Evolutionary conservation across 2,797 vertebrate genomes (phyloP).

Genomic region (Mormyrops boulengeri): DNA sequence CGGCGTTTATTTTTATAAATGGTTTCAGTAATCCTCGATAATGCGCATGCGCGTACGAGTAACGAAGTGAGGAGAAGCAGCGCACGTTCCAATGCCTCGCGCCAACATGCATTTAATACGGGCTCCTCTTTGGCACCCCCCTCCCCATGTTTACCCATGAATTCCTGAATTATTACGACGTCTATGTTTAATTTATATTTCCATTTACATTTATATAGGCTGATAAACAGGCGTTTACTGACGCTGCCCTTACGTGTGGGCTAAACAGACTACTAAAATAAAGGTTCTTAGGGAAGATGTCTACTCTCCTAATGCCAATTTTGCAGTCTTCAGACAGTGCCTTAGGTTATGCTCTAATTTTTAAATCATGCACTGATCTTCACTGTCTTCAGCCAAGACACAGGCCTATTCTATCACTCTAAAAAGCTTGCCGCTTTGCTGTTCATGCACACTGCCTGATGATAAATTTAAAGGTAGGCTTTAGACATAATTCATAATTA

Average conservation of each 20-base stretch:
- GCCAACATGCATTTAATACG: neutral
- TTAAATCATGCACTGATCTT: neutral
- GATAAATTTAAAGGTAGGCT: neutral
- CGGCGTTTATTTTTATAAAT: neutral
- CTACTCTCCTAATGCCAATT: neutral
- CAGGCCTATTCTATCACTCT: neutral
- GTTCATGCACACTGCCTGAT: neutral
- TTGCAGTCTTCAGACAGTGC: neutral
- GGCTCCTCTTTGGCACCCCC: neutral
- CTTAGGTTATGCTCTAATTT: neutral
- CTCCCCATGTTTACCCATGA: neutral
- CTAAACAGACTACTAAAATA: neutral
- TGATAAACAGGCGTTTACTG: neutral
- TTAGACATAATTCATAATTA: neutral
- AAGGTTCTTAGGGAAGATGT: neutral
- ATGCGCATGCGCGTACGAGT: neutral
- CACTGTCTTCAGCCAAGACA: neutral
- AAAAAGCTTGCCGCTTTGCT: neutral
- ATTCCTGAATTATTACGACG: neutral
- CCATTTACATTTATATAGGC: neutral
- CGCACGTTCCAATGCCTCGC: neutral
- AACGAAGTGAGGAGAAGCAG: neutral
- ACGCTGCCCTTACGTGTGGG: neutral
- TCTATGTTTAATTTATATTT: neutral
- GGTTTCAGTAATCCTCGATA: neutral